Evolutionary conservation across 2,888 invertebrate genomes (phyloP), one percentile per base, ranked within the genome.

Genomic region (Allygus modestus): DNA sequence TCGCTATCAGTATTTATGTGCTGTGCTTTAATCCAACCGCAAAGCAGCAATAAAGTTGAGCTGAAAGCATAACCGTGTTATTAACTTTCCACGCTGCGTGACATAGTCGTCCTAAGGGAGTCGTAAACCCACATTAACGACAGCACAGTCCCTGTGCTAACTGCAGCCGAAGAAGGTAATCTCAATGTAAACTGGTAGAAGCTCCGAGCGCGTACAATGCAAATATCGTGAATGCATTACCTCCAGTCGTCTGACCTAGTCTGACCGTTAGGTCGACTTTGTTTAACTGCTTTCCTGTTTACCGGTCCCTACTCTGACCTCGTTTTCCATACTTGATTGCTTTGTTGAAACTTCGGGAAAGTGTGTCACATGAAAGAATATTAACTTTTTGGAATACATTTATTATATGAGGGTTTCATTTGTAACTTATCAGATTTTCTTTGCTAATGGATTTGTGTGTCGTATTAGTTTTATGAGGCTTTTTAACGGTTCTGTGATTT

Each of bases 201-300:
- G 58, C 58, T 58, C 20, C 23, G 51, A 0, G 2, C 7, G 5
- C 0, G 28, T 65, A 28, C 5, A 31, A 28, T 65, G 65, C 28
- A 65, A 65, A 65, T 28, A 31, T 46, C 20, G 65, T 65, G 28
- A 65, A 65, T 65, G 65, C 28, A 65, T 65, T 65, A 28, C 65
- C 15, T 28, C 65, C 5, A 65, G 0, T n/a, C 17, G 31, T 65
- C 23, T 15, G 28, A 65, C 15, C 4, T 2, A 28, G 31, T 31
- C 20, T 31, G n/a, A n/a, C n/a, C n/a, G n/a, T n/a, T n/a, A n/a
- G n/a, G n/a, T 54, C 17, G 15, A 28, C 17, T 15, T 17, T 65
- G 31, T 65, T 58, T 1, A 58, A 20, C 4, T 65, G 11, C 26
- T 28, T 65, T 65, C 65, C 65, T 65, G 65, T 26, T 65, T 65